Evolutionary conservation across 2,797 vertebrate genomes (phyloP), one percentile per base, ranked within the genome.

Genomic region (Gobionotothen gibberifrons): DNA sequence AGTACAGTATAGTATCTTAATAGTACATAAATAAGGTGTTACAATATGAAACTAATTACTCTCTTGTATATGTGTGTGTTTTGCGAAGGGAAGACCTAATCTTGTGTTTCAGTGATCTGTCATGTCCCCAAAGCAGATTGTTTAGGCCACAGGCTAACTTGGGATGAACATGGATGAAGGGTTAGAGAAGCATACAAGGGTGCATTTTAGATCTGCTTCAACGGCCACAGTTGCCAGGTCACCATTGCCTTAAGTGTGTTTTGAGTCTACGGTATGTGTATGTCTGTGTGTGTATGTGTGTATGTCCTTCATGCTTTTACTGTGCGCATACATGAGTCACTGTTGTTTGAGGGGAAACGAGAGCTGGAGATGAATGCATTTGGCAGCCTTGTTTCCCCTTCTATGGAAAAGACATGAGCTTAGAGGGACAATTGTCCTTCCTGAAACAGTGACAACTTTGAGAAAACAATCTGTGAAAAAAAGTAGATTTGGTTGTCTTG

Each of bases 181-280:
- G 49, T 85, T 62, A 55, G 61, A 76, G 66, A 73, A 80, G 63
- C 66, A 66, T 68, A 76, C 13, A 1, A 57, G 46, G 81, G 61
- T 65, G 70, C 43, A 71, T 81, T 36, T 85, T 79, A 83, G 72
- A 79, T 89, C 71, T 88, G 76, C 86, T 87, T 61, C 19, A 89
- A 85, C 46, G 51, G 76, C 89, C 84, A 87, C 70, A 82, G 86
- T 89, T 87, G 89, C 85, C 77, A 83, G 88, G 83, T 82, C 89
- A 89, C 89, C 89, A 86, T 83, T 93, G 90, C 89, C 90, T 92
- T 92, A 90, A 91, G 81, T 76, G 74, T 85, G 79, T 79, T 83
- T 67, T 66, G 68, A 78, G 55, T 81, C 69, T 83, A 85, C 71
- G 81, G 40, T 81, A 58, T 71, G 12, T 77, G 56, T 79, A 48